Base-by-base conservation (phyloP, 2,113 vertebrate genomes). In the Chitala chitala region DNA sequence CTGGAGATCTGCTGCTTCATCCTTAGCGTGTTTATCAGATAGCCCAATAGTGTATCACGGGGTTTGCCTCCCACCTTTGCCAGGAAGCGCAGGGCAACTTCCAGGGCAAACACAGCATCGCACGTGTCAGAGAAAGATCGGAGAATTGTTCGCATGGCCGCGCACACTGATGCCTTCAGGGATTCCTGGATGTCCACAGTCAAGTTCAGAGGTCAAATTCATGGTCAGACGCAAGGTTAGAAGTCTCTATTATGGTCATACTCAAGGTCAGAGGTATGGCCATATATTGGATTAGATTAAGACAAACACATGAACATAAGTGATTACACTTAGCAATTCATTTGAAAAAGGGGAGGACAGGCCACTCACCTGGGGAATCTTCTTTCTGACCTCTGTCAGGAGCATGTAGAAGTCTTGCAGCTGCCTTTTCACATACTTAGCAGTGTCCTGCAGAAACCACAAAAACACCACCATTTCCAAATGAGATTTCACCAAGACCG, bases 71-170 rank as follows among this genome's bases (percentile, higher is more conserved):
- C 87, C 0, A 77, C 85, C 75, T 89, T 90, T 0, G 85, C 86
- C 0, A 92, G 86, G 61, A 91, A 89, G 12, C 89, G 84, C 3
- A 91, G 85, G 2, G 81, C 87, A 0, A 86, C 85, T 77, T 90
- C 87, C 71, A 90, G 36, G 58, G 79, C 78, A 0, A 71, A 59
- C 69, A 90, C 75, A 0, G 89, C 85, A 0, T 89, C 89, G 1
- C 89, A 90, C 0, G 86, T 85, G 0, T 91, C 89, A 0, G 86
- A 83, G 82, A 82, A 91, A 0, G 88, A 89, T 0, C 83, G 86
- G 71, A 91, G 85, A n/a, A 74, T 66, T 0, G 77, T 72, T 3
- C 80, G 84, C 56, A 85, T 73, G 54, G 87, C 59, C 4, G 69
- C 36, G 69, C 84, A 53, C 66, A 83, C 76, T 0, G 87, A 89